phyloP scores from a whole-genome alignment of 2,113 vertebrate species.

The Notarius lentiginosus region DNA sequence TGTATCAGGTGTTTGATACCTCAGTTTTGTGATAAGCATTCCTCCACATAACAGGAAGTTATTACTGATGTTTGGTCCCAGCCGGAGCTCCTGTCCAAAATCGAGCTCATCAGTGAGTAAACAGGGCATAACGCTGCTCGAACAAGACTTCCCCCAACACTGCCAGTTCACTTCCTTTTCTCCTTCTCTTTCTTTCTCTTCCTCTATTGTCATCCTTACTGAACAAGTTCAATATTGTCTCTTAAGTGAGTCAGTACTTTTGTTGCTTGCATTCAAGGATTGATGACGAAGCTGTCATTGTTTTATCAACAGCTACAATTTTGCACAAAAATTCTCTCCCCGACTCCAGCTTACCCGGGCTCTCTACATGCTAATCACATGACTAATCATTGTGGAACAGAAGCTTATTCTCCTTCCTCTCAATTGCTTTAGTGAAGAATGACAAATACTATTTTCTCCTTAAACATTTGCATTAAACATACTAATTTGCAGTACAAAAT shows the following conservation, averaged over 20 bases:
- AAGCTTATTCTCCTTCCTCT: constrained; percentile 28
- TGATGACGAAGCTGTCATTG: constrained; percentile 44
- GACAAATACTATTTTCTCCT: constrained; percentile 41
- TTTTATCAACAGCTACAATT: constrained; percentile 54
- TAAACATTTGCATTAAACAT: constrained; percentile 45
- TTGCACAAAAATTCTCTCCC: constrained; percentile 40
- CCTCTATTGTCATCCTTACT: constrained; percentile 4
- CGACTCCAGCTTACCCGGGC: constrained; percentile 17
- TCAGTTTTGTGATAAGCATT: neutral
- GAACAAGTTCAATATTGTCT: constrained; percentile 25
- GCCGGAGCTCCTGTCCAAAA: constrained; percentile 88
- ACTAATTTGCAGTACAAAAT: constrained; percentile 40
- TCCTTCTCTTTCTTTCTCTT: neutral
- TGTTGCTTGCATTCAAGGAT: constrained; percentile 31
- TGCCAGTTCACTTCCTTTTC: constrained; percentile 63
- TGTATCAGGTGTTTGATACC: neutral
- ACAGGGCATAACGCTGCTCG: constrained; percentile 83
- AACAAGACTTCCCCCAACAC: constrained; percentile 84
- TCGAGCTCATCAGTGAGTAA: constrained; percentile 93
- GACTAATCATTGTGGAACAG: constrained; percentile 38
- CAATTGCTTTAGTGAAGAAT: constrained; percentile 31
- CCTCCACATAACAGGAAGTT: constrained; percentile 54
- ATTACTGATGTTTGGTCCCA: constrained; percentile 77
- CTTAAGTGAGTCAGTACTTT: constrained; percentile 45
- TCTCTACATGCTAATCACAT: constrained; percentile 36